Base-by-base conservation (phyloP, 1,140 invertebrate species). In the Adoxophyes honmai region DNA sequence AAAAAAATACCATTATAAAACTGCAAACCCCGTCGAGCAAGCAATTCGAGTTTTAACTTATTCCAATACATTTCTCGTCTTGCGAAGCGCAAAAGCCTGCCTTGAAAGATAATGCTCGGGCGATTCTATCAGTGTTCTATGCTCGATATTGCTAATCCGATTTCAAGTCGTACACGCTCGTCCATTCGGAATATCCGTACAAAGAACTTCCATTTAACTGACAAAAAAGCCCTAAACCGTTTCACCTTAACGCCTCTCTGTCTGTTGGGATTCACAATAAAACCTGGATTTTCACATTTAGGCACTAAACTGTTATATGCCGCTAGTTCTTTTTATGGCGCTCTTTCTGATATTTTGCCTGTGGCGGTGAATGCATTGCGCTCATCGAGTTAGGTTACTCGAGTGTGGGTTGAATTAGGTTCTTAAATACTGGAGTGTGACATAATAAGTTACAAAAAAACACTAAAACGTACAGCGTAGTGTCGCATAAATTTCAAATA, bases 151-250 rank as follows among this genome's bases (percentile, higher is more conserved):
- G 62, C 72, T 82, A 80, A 82, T 81, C 81, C 73, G 78, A 79
- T 81, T 85, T 73, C 64, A 78, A 85, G 76, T 77, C 73, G 69
- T 62, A 63, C 70, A 58, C 66, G 76, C 59, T 62, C 70, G 73
- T 70, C 74, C 76, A 66, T 60, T 73, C 68, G 66, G 70, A 79
- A 76, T 70, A 74, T 73, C 64, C 68, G 71, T 79, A 82, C 79
- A 85, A 85, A 85, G 81, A 85, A 82, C 73, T 81, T 85, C 81
- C 81, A 85, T 85, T 52, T 85, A 82, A 74, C 76, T 72, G 71
- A 70, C 66, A 80, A 77, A 85, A 82, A 85, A 75, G 52, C 65
- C 67, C 67, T 73, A 62, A 68, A 76, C 73, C 70, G 70, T 81
- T 81, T 81, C 71, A 75, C 79, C 73, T 79, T 81, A 71, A 79